Evolutionary conservation across 1,140 invertebrate genomes (phyloP), one percentile per base, ranked within the genome.

Genomic region (Drosophila pseudoobscura): DNA sequence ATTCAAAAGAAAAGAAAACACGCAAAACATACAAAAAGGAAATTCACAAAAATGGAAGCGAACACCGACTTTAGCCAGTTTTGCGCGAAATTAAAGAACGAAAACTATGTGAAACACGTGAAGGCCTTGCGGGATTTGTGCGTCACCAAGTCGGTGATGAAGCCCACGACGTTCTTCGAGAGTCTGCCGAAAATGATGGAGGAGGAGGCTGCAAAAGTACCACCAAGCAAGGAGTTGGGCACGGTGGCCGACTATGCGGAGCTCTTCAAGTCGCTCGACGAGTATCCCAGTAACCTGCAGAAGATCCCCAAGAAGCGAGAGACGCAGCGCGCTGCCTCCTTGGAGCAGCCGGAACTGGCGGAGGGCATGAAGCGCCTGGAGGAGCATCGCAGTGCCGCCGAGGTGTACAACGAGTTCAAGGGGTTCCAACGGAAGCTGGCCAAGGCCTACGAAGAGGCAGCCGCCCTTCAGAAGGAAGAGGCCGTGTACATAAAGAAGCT

Each of bases 271-370:
- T 35, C 62, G 3, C 64, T 91, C 0, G 89, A 91, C 0, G 78
- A 77, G 24, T 91, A 90, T 53, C 89, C 89, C 7, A 50, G 35
- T 2, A 91, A 91, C 51, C 47, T 91, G 11, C 80, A 80, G n/a
- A 80, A 77, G 29, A 6, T 53, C 3, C 44, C 65, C 47, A 63
- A 89, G 22, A 78, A 82, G 22, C 66, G 69, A 0, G 68, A 84
- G 46, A 26, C 78, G 22, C 76, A 74, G 43, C 76, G 89, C 5
- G 26, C 61, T 24, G 20, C 24, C 8, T 17, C 44, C 11, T 43
- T 54, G 24, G 80, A 83, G 49, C 64, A 70, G 6, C 41, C 64
- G 7, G 39, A 71, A n/a, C n/a, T 13, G 20, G 22, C 55, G 61
- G n/a, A 31, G 6, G 56, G 11, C 11, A 24, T 58, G 15, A 75